Conservation (phyloP, 2,888 invertebrate genomes). For the Drosophila barbarae region DNA sequence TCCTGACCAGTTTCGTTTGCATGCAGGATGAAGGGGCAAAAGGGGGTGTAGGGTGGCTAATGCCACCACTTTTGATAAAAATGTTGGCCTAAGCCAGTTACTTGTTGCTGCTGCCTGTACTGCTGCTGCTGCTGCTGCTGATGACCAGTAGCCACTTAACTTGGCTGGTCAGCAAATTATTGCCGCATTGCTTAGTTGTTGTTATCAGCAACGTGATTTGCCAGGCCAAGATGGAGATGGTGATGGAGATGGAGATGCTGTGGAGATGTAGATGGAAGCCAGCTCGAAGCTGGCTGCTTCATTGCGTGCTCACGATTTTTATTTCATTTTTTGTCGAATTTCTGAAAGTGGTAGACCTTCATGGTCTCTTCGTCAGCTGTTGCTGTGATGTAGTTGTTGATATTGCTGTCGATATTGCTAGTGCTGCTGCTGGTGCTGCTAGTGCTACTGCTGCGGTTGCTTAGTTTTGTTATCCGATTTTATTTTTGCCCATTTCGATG, state of each 20-base stretch:
- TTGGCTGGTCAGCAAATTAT: constrained; percentile 56
- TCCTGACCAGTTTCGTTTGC: constrained; percentile 60
- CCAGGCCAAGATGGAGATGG: constrained; percentile 44
- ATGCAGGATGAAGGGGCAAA: constrained; percentile 1
- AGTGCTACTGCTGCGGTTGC: constrained; percentile 41
- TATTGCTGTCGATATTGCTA: constrained; percentile 17
- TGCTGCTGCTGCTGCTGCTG: constrained; percentile 56
- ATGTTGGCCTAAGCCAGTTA: constrained; percentile 72
- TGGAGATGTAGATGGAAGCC: constrained; percentile 32
- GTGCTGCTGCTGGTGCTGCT: constrained; percentile 37
- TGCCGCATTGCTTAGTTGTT: constrained; percentile 64
- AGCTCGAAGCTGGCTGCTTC: constrained; percentile 47
- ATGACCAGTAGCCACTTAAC: constrained; percentile 76
- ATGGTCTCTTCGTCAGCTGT: constrained; percentile 51
- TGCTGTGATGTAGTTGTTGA: constrained; percentile 10
- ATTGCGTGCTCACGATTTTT: constrained; percentile 49
- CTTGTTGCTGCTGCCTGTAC: constrained; percentile 25
- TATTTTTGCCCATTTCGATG: constrained; percentile 27
- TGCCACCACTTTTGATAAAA: constrained; percentile 73
- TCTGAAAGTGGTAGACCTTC: constrained; percentile 77
- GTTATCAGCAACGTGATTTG: constrained; percentile 69
- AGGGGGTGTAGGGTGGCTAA: constrained; percentile 48
- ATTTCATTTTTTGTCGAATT: constrained; percentile 58
- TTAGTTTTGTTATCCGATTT: constrained; percentile 67
- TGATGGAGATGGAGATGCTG: constrained; percentile 19